Conservation (phyloP, 2,113 vertebrate genomes). For the Genyomyrus donnyi region DNA sequence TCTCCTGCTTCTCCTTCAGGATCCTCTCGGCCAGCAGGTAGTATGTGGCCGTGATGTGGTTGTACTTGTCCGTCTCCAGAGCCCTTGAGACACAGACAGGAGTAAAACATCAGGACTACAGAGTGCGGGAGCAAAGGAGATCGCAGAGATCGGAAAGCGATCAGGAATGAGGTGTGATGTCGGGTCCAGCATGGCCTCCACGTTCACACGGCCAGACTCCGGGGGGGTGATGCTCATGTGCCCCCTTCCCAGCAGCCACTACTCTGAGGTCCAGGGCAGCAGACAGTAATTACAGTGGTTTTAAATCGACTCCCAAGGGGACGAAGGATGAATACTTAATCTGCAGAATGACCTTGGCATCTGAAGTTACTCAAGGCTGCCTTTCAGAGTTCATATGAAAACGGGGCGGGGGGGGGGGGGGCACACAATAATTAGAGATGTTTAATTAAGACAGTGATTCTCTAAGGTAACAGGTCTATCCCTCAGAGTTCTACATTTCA, state of each 20-base stretch:
- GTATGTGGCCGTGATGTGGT: constrained; percentile 98
- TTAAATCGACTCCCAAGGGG: too few species aligned
- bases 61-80: constrained; percentile 95
- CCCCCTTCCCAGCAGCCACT: neutral
- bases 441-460: constrained; percentile 6
- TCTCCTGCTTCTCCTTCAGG: constrained; percentile 92
- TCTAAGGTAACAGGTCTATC: neutral
- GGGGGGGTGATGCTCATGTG: neutral
- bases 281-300: neutral
- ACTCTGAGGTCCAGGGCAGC: neutral
- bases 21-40: constrained; percentile 92
- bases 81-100: constrained; percentile 61
- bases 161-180: neutral
- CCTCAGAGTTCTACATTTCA: neutral
- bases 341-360: neutral
- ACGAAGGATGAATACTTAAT: neutral
- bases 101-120: neutral
- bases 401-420: neutral
- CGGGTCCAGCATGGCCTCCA: neutral
- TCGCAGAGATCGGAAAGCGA: neutral
- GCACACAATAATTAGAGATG: neutral
- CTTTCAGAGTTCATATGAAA: neutral
- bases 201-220: neutral
- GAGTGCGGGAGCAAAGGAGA: neutral
- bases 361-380: neutral